Evolutionary conservation across 2,113 vertebrate genomes (phyloP).

Genomic region (Esox niger): DNA sequence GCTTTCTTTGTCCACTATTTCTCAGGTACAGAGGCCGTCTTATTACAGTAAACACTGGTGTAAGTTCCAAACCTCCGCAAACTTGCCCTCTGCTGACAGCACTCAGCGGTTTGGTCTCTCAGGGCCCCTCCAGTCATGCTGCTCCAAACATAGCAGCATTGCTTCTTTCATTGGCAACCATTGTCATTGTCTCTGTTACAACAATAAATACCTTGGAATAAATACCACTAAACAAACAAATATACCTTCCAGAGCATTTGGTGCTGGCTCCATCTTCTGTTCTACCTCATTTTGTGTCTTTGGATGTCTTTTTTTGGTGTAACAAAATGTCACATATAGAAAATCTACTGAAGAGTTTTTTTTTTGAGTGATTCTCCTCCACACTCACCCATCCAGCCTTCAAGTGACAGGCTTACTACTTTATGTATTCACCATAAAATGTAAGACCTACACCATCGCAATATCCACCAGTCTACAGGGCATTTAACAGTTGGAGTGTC

Average conservation of each 20-base stretch:
- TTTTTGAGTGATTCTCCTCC: conserved; percentile 16
- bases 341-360: conserved; percentile 4
- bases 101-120: conserved; percentile 48
- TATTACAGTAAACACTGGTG: conserved; percentile 17
- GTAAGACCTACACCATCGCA: not conserved
- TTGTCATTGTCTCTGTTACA: conserved; percentile 40
- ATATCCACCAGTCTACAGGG: not conserved
- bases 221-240: conserved; percentile 55
- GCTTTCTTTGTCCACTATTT: conserved; percentile 21
- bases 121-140: conserved; percentile 11
- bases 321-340: not conserved
- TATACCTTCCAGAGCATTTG: conserved; percentile 21
- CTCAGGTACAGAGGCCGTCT: conserved; percentile 31
- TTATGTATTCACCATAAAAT: not conserved
- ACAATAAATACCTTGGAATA: conserved; percentile 69
- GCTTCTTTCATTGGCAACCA: conserved; percentile 28
- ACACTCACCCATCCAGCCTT: conserved; percentile 10
- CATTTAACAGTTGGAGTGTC: not conserved
- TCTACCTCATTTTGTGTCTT: conserved; percentile 17
- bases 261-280: conserved; percentile 25
- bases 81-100: conserved; percentile 32
- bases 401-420: conserved; percentile 9
- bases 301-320: conserved; percentile 3
- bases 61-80: conserved; percentile 22
- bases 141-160: conserved; percentile 40